These are phyloP conservation scores for Graptemys geographica DNA, from an alignment of 2,797 vertebrate species.

Conservation along the genomic window DNA sequence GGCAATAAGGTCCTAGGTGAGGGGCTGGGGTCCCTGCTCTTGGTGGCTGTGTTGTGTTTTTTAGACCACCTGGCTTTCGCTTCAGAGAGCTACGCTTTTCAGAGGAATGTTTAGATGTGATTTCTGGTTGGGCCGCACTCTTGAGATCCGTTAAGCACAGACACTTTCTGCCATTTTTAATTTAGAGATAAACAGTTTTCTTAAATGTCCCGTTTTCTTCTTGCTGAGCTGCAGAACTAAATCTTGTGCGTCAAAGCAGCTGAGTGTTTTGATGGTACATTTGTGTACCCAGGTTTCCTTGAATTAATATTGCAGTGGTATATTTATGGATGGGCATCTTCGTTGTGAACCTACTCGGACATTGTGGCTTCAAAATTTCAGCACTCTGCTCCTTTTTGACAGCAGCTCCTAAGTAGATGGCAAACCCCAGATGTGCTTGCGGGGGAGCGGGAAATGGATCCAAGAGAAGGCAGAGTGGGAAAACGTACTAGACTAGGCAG, in stretches of 20 bases:
- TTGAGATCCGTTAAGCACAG: not conserved
- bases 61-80: not conserved
- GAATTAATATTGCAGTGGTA: accelerated
- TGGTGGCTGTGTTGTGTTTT: not conserved
- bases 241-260: accelerated
- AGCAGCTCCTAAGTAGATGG: not conserved
- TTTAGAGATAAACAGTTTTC: too few species aligned
- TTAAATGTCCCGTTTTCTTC: not conserved
- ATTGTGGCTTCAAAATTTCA: not conserved
- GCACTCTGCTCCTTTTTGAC: not conserved
- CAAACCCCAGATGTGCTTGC: not conserved
- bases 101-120: not conserved
- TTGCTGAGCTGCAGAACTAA: accelerated
- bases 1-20: not conserved
- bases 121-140: not conserved
- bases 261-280: not conserved
- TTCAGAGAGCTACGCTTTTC: not conserved
- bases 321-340: not conserved
- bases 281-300: not conserved
- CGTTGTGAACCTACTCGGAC: not conserved
- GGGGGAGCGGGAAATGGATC: not conserved
- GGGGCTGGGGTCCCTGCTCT: not conserved
- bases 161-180: not conserved
- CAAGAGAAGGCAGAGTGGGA: not conserved
- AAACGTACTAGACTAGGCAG: not conserved